phyloP scores from a whole-genome alignment of 2,113 vertebrate species.

The Hippocampus mohnikei region DNA sequence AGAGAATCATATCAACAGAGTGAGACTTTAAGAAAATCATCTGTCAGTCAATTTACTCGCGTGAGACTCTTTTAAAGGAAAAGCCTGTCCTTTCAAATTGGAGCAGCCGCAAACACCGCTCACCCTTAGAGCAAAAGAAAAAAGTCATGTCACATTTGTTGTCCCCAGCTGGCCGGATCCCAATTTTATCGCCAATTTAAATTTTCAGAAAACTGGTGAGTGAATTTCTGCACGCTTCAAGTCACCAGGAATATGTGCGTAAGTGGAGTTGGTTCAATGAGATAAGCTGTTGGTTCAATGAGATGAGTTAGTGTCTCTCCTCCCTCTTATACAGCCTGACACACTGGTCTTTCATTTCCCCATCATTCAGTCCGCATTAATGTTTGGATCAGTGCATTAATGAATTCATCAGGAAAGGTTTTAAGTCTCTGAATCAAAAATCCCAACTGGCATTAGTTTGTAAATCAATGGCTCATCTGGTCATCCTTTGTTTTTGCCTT shows the following conservation, averaged over 20 bases:
- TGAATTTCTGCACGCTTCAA: neutral
- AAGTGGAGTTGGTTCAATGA: neutral
- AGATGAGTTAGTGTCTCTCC: neutral
- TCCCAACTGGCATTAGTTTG: conserved; percentile 3
- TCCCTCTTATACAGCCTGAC: neutral
- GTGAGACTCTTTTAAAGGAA: conserved; percentile 38
- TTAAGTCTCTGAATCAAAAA: conserved; percentile 4
- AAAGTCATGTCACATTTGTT: neutral
- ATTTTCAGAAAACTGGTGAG: neutral
- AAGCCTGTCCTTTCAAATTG: conserved; percentile 42
- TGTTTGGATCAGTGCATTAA: conserved; percentile 2
- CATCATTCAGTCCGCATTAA: conserved; percentile 4
- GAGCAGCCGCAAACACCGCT: conserved; percentile 39
- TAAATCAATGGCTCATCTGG: neutral
- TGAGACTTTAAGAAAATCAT: conserved; percentile 18
- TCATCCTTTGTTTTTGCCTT: neutral
- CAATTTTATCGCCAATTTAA: neutral
- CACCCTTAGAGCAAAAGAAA: neutral
- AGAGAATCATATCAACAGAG: conserved; percentile 21
- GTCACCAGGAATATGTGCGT: neutral
- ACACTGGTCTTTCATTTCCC: conserved; percentile 6
- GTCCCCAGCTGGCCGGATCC: neutral
- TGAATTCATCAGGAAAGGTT: conserved; percentile 4
- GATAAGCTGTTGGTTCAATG: neutral
- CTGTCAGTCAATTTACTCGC: conserved; percentile 45